Base-by-base conservation (phyloP, 2,888 invertebrate genomes). In the Ormyrus nitidulus region DNA sequence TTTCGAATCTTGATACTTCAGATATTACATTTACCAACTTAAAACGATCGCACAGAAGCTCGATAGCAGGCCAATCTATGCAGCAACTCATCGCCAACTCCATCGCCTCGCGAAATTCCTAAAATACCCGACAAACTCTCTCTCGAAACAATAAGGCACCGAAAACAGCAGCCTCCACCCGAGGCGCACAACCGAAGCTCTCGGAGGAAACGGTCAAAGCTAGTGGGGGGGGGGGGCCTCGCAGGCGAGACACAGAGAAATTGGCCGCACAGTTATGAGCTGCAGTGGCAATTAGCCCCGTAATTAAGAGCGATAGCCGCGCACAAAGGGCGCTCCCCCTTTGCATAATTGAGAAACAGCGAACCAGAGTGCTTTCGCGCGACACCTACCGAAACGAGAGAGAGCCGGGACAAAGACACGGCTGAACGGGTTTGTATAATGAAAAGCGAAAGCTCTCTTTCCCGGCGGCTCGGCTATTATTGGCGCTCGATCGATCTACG, bases 401-500 rank as follows among this genome's bases (percentile, higher is more conserved):
- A 59, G 49, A 10, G 34, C 19, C 19, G 44, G 44, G 54, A 10
- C 58, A 49, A 34, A 34, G 34, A 34, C 34, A 4, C 34, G 34
- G 34, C 34, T 34, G 34, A 34, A 34, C 34, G 34, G 34, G 34
- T 34, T 34, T 34, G 34, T 34, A 2, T 34, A 34, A 34, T 34
- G 34, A 34, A 34, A 34, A 71, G 64, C 56, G 34, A 65, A 56
- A 73, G 73, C 64, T 73, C 64, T 73, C 19, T 13, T 58, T 58
- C 13, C 44, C n/a, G 3, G 46, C 13, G 19, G 19, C 74, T 74
- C 64, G 49, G 59, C 83, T 83, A 84, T 82, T 82, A 83, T 80
- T 81, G 77, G 77, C 72, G 46, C 59, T 77, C 80, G 79, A 83
- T 83, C 83, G 83, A 83, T 84, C 81, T 83, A 82, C 77, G 77